Conservation (phyloP, 2,888 invertebrate species). For the Nomada fabriciana region DNA sequence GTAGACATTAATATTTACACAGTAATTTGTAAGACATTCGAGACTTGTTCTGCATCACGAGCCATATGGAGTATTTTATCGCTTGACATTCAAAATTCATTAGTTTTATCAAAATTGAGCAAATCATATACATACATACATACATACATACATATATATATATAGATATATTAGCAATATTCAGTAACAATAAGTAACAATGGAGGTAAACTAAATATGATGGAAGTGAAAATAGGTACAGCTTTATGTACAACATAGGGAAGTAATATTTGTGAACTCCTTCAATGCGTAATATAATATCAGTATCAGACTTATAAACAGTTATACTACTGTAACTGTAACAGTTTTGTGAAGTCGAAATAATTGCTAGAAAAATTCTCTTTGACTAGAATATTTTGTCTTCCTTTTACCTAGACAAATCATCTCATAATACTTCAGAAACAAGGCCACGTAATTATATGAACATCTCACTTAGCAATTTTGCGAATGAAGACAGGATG, state of each 20-base stretch:
- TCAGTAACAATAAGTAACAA: conserved; percentile 21
- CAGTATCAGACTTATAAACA: conserved; percentile 41
- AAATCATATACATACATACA: conserved; percentile 47
- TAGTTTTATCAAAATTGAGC: conserved; percentile 68
- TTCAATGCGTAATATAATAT: conserved; percentile 40
- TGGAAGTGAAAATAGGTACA: conserved; percentile 11
- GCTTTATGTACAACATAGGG: conserved; percentile 24
- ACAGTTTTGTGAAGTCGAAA: conserved; percentile 44
- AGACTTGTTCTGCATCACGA: conserved; percentile 13
- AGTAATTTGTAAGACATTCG: conserved; percentile 22
- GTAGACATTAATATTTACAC: conserved; percentile 51
- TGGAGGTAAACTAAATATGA: conserved; percentile 35
- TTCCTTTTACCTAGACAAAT: conserved; percentile 15
- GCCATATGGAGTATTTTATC: conserved; percentile 32
- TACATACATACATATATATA: no score
- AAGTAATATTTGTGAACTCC: conserved; percentile 46
- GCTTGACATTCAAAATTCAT: conserved; percentile 40
- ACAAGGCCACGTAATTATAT: neutral
- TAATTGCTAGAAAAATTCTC: conserved; percentile 31
- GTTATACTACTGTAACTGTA: conserved; percentile 31
- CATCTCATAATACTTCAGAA: no score
- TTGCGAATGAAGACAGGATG: conserved; percentile 19
- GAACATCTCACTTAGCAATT: conserved; percentile 1
- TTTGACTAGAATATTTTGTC: conserved; percentile 61
- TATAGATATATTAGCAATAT: conserved; percentile 37